These are phyloP conservation scores for Brachionus plicatilis DNA, from an alignment of 1,140 invertebrate species.

Conservation along the genomic window DNA sequence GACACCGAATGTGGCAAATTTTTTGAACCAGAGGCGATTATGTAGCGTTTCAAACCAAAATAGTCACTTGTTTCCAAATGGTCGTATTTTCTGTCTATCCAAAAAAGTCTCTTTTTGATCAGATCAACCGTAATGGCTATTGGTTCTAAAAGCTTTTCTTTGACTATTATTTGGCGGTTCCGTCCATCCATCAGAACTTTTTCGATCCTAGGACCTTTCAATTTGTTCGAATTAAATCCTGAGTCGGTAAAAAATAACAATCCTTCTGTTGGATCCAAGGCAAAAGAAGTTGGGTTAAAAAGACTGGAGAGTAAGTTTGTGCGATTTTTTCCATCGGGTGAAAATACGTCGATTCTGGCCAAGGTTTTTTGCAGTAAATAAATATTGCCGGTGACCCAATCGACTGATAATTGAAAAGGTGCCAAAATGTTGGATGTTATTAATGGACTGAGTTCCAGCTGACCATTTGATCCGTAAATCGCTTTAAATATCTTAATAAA, in stretches of 20 bases:
- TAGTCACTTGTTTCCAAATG: conserved; percentile 37
- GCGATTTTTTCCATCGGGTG: not conserved
- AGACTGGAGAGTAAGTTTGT: not conserved
- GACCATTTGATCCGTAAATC: not conserved
- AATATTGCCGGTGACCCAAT: conserved; percentile 19
- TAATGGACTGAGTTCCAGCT: not conserved
- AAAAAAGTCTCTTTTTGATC: conserved; percentile 40
- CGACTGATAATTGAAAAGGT: not conserved
- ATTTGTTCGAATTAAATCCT: conserved; percentile 63
- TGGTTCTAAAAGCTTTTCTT: conserved; percentile 81
- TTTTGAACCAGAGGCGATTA: conserved; percentile 61
- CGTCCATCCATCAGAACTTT: conserved; percentile 87
- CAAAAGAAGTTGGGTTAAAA: not conserved
- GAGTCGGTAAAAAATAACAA: conserved; percentile 62
- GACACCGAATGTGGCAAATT: conserved; percentile 76
- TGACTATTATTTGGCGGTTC: conserved; percentile 71
- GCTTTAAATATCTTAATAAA: not conserved
- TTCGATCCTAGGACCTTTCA: conserved; percentile 59
- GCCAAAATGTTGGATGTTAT: not conserved
- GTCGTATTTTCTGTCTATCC: conserved; percentile 35
- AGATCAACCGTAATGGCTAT: conserved; percentile 73
- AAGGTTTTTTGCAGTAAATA: not conserved
- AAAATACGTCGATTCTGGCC: not conserved
- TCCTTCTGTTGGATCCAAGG: conserved; percentile 49
- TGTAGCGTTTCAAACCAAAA: not conserved